These are phyloP conservation scores for Xiphophorus hellerii DNA, from an alignment of 2,113 vertebrate species.

Conservation along the genomic window DNA sequence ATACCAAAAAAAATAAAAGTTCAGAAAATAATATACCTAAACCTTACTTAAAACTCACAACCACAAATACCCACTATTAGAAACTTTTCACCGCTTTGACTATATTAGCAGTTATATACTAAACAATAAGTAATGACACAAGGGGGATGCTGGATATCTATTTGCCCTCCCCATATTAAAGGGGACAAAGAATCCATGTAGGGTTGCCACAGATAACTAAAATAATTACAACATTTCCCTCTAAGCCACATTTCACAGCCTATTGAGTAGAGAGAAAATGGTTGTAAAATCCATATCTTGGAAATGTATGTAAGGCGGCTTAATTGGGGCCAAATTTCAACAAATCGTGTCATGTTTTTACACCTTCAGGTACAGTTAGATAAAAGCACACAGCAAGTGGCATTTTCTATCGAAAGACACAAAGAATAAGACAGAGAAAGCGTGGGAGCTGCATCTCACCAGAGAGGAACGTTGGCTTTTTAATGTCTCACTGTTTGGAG, in stretches of 20 bases:
- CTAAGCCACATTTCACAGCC: slow-evolving; percentile 29
- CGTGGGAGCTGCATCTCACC: slow-evolving; percentile 36
- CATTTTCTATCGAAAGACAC: slow-evolving; percentile 31
- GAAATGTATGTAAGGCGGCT: slow-evolving; percentile 37
- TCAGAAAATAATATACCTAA: too few relatives aligned
- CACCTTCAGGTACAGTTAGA: slow-evolving; percentile 66
- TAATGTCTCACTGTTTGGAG: slow-evolving; percentile 29
- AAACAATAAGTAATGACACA: background rate
- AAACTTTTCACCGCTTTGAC: background rate
- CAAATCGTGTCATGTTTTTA: slow-evolving; percentile 67
- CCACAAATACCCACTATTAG: background rate
- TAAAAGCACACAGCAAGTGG: slow-evolving; percentile 61
- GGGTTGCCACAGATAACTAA: slow-evolving; percentile 37
- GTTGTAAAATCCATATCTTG: slow-evolving; percentile 31
- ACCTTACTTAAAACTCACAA: too few relatives aligned
- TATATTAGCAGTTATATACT: background rate
- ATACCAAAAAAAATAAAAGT: background rate
- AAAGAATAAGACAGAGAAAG: slow-evolving; percentile 22
- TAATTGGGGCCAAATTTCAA: slow-evolving; percentile 69
- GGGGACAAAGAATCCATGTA: slow-evolving; percentile 40
- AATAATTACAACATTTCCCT: slow-evolving; percentile 50
- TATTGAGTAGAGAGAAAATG: slow-evolving; percentile 35
- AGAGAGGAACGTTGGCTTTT: slow-evolving; percentile 24
- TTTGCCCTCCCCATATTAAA: slow-evolving; percentile 27
- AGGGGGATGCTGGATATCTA: slow-evolving; percentile 9